Base-by-base conservation (phyloP, 2,113 vertebrate species). In the Engystomops pustulosus region DNA sequence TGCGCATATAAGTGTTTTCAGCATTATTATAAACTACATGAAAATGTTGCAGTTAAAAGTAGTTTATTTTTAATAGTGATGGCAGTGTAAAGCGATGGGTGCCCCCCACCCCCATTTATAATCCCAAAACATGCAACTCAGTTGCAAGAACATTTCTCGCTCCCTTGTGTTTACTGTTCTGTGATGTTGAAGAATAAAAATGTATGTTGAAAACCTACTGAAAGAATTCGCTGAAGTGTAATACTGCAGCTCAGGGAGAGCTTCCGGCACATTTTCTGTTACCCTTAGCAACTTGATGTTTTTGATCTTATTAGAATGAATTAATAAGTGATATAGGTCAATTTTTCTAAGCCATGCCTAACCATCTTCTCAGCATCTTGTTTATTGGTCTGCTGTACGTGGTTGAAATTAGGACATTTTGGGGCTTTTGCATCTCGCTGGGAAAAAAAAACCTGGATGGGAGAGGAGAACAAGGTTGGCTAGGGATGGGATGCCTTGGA, bases 11-110 rank as follows among this genome's bases (percentile, higher is more conserved):
- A 78, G 75, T 78, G 75, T 58, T 78, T 78, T 23, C 51, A 58
- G 51, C 75, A 78, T 78, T 78, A 78, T 60, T 78, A 78, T 78
- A 78, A 58, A 78, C 75, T 60, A 78, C 75, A 58, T 78, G 75
- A 78, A 75, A 58, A 78, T 51, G 51, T 58, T 78, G 75, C 51
- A 27, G 75, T 41, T 60, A 78, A 78, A 78, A 78, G 75, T 60
- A 78, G 30, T 78, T 78, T 78, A 58, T 78, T 78, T 49, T 78
- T 60, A 78, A 78, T 78, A 58, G 51, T 38, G 32, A 36, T 41
- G 44, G 12, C 32, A 60, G 75, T 78, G 36, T 60, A 58, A 60
- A 60, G 75, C 30, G 2, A 58, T 2, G 32, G 75, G 51, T 41
- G 32, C 49, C 32, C 62, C 25, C 32, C 14, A 3, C 18, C 32